Base-by-base conservation (phyloP, 2,888 invertebrate species). In the Tachystola acroxantha region DNA sequence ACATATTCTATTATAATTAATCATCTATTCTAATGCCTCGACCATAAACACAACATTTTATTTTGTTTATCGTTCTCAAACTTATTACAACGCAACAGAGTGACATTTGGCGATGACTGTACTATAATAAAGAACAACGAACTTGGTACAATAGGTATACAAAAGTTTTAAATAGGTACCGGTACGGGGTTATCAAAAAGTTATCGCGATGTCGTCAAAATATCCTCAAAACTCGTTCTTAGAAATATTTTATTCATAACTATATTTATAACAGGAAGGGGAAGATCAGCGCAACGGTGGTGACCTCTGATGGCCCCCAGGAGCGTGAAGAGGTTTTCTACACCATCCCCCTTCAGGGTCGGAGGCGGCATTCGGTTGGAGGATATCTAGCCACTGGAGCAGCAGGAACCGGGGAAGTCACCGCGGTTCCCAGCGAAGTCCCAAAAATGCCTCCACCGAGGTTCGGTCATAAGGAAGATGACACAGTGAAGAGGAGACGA, bases 321-420 rank as follows among this genome's bases (percentile, higher is more conserved):
- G 87, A 88, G 43, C 86, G 88, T 19, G 90, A 90, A 44, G 90
- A 91, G 57, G 90, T 92, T 0, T 91, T 92, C 62, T 86, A 92
- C 48, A 88, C 88, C 11, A 79, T 84, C 32, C 78, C 86, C 1
- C 74, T 85, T 3, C 80, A 86, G 36, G 88, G 85, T 0, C 70
- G 86, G 19, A 73, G 88, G 24, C 80, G 93, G 44, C 93, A 93
- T 59, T 92, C 92, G 0, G 91, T 92, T 10, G 91, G 92, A 4
- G 91, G 91, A 0, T 92, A 91, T 57, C 66, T 90, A 32, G 72
- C 87, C 1, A 88, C 87, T 1, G 89, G 86, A 11, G 70, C 61
- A 1, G 60, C 64, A 5, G 75, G 72, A 7, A 48, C 68, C 0
- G 86, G 85, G 0, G 82, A 84, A 47, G 81, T 88, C 14, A 84